Base-by-base conservation (phyloP, 1,140 invertebrate genomes). In the Mesaphorura yosii region DNA sequence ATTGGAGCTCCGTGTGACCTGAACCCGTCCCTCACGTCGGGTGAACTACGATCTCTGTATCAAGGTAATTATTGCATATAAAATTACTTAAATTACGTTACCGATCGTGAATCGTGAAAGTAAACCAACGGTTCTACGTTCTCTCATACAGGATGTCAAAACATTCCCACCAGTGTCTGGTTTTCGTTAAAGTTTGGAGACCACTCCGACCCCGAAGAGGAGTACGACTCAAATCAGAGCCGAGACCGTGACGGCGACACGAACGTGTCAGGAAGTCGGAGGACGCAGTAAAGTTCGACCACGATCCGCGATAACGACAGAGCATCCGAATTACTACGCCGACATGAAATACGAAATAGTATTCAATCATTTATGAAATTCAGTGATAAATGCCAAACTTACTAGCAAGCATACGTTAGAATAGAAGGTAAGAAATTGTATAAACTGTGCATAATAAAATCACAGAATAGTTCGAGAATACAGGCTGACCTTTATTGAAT, bases 1-100 rank as follows among this genome's bases (percentile, higher is more conserved):
- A 72, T 71, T 54, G 73, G 73, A 14, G 73, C 73, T 3, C 73
- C 73, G 0, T 75, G 73, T 59, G 65, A 73, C 50, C 65, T 72
- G 40, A 64, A 57, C 15, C 70, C 72, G 5, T 70, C 71, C 14
- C 71, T 72, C 46, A 66, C 67, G 0, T 48, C 62, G 19, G 48
- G 65, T 10, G 73, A 75, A 63, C 66, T 75, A 7, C 54, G 66
- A n/a, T 60, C 65, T 20, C 62, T 67, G 5, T 75, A 69, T 40
- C 57, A 63, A 63, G 57, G 60, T 62, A 44, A 51, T 44, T 34
- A 12, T 20, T 31, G 25, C 3, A 41, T 14, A 6, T 44, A 34
- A 51, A 38, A 39, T 42, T 41, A 20, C 10, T 15, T 41, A 4
- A 37, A 15, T 51, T 22, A 48, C 23, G 10, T 22, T 27, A 45